Evolutionary conservation across 37 sponge, comb jelly and placozoan genomes (phyloP), one percentile per base, ranked within the genome.

Genomic region (Hexactinellida sp.): DNA sequence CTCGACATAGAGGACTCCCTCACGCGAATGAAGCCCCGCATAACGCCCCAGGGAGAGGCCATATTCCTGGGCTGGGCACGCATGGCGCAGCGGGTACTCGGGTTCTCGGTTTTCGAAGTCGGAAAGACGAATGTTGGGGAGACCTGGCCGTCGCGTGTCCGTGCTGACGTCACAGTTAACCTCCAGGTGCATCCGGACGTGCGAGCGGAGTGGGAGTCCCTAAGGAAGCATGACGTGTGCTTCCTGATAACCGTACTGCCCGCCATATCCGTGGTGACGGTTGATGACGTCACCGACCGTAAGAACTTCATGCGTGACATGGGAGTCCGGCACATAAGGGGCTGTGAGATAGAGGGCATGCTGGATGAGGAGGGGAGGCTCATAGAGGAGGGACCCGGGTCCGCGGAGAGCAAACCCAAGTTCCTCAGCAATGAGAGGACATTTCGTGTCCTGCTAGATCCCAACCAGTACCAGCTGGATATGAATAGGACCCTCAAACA

Each of bases 311-410:
- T 24, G 28, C 36, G 38, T 37, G 82, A 91, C 90, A 87, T 89
- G 36, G 96, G 95, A 19, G 52, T 98, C 39, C 38, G 54, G 82
- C 91, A 89, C 86, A 90, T 98, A 54, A 55, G 99, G n/a, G 99
- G 99, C 13, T 98, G 99, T 88, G 99, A 98, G 88, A 86, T 98
- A 38, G 96, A 98, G 87, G 99, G 99, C 10, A 91, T 95, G 91
- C 89, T 98, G 90, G 96, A 98, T 84, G 94, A 94, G 54, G 88
- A 92, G 24, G 99, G 99, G 51, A 90, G 89, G 83, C 86, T 96
- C 51, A 93, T 96, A n/a, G 93, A 93, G 36, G 96, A 96, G 84
- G 93, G 94, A 71, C 38, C 84, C 35, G 84, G 85, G 38, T 23
- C 92, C 24, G 91, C 92, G 23, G 96, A 93, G 30, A 87, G 87